phyloP scores from a whole-genome alignment of 2,113 vertebrate species.

The Ahaetulla prasina region DNA sequence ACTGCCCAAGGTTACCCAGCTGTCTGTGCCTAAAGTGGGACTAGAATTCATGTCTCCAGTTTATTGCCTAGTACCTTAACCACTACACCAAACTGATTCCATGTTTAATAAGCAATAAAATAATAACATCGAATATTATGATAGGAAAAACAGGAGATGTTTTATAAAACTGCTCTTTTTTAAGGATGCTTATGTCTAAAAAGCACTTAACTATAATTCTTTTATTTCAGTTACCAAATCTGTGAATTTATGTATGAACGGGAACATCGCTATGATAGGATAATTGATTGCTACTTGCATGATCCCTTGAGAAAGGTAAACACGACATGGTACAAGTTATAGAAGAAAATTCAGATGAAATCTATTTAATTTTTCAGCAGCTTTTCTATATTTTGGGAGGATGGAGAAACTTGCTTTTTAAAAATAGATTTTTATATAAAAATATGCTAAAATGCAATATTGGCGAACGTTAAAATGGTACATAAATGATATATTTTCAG shows the following conservation, averaged over 20 bases:
- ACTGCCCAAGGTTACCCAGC: neutral
- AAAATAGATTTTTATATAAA: neutral
- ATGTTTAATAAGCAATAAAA: neutral
- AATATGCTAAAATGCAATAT: neutral
- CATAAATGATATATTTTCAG: neutral
- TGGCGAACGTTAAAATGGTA: neutral
- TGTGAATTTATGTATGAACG: slow-evolving; percentile 97
- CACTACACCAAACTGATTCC: neutral
- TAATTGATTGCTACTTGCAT: slow-evolving; percentile 89
- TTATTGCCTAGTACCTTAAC: neutral
- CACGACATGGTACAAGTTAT: neutral
- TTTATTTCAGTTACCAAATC: slow-evolving; percentile 85
- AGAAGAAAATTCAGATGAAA: neutral
- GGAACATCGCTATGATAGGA: slow-evolving; percentile 85
- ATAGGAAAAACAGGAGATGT: neutral
- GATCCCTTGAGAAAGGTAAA: slow-evolving; percentile 89
- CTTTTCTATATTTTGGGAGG: neutral
- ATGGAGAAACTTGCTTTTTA: neutral
- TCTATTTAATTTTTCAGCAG: neutral
- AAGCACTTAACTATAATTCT: slow-evolving; percentile 6
- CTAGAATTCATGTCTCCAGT: neutral
- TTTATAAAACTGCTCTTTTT: neutral
- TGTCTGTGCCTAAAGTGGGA: neutral
- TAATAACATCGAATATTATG: neutral
- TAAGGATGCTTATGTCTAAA: neutral